A percentile compares a stretch with the other conserved stretches of the same genome.
phyloP scores from a whole-genome alignment of 1,140 invertebrate genomes.

The Nylanderia fulva region DNA sequence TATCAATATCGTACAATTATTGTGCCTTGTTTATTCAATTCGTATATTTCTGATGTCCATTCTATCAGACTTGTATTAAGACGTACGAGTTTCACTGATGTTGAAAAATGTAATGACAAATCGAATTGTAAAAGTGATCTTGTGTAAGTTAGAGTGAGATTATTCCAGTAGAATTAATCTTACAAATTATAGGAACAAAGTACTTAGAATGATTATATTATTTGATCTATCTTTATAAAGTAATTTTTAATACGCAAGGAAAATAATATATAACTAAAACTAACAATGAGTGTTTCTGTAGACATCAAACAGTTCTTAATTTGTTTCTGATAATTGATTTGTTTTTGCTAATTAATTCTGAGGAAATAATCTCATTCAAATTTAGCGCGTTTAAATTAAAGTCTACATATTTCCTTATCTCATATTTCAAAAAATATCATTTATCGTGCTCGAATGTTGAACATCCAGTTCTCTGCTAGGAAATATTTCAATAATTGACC shows the following conservation, averaged over 20 bases:
- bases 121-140: constrained; percentile 32
- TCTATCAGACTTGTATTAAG: constrained; percentile 58
- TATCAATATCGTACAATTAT: constrained; percentile 54
- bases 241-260: not conserved
- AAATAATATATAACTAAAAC: not conserved
- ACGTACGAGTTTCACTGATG: constrained; percentile 33
- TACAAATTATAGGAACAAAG: not conserved
- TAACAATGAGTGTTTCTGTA: not conserved
- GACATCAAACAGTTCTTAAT: not conserved
- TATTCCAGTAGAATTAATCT: constrained; percentile 40
- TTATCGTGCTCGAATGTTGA: not conserved
- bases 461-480: not conserved
- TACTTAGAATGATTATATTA: not conserved
- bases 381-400: not conserved
- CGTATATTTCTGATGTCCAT: constrained; percentile 32
- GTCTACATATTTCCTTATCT: not conserved
- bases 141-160: not conserved
- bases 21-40: constrained; percentile 55
- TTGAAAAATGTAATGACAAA: constrained; percentile 23
- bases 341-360: constrained; percentile 40
- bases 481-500: constrained; percentile 48
- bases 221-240: not conserved
- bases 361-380: constrained; percentile 4
- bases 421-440: constrained; percentile 30
- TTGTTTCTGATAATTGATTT: not conserved